Conservation (phyloP, 2,113 vertebrate species). For the Xyrauchen texanus region DNA sequence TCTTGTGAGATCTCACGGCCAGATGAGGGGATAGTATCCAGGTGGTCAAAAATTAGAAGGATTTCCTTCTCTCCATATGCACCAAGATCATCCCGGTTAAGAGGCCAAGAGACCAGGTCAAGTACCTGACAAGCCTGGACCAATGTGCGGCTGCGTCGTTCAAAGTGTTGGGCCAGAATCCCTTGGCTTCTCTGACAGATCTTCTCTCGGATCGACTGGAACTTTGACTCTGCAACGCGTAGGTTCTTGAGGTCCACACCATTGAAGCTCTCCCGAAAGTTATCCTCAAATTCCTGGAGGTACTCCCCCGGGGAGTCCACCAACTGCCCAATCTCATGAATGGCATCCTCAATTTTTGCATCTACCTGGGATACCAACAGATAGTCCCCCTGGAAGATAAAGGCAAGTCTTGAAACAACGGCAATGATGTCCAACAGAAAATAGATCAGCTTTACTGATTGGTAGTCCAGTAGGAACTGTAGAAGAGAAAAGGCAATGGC, state of each 20-base stretch:
- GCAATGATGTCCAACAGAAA: conserved; percentile 93
- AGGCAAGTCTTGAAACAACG: conserved; percentile 88
- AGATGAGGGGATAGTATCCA: conserved; percentile 81
- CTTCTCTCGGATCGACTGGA: conserved; percentile 95
- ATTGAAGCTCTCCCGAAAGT: conserved; percentile 93
- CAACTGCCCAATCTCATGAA: conserved; percentile 89
- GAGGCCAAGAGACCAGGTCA: conserved; percentile 87
- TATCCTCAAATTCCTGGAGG: conserved; percentile 94
- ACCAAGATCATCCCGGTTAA: conserved; percentile 83
- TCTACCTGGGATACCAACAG: conserved; percentile 90
- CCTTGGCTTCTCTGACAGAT: conserved; percentile 92
- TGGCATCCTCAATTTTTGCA: conserved; percentile 87
- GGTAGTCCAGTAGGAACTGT: conserved; percentile 96
- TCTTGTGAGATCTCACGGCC: conserved; percentile 77
- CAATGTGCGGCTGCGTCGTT: conserved; percentile 83
- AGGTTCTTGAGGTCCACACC: conserved; percentile 91
- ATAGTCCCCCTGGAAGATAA: conserved; percentile 90
- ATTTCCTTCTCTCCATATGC: conserved; percentile 90
- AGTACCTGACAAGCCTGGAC: conserved; percentile 90
- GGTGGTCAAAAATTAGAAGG: conserved; percentile 86
- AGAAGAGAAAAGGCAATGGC: conserved; percentile 91
- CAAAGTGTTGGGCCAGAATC: conserved; percentile 87
- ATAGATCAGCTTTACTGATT: conserved; percentile 94
- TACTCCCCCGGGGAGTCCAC: conserved; percentile 90
- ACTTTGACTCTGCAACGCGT: conserved; percentile 93